Evolutionary conservation across 2,113 vertebrate genomes (phyloP).

Genomic region (Serilophus lunatus): DNA sequence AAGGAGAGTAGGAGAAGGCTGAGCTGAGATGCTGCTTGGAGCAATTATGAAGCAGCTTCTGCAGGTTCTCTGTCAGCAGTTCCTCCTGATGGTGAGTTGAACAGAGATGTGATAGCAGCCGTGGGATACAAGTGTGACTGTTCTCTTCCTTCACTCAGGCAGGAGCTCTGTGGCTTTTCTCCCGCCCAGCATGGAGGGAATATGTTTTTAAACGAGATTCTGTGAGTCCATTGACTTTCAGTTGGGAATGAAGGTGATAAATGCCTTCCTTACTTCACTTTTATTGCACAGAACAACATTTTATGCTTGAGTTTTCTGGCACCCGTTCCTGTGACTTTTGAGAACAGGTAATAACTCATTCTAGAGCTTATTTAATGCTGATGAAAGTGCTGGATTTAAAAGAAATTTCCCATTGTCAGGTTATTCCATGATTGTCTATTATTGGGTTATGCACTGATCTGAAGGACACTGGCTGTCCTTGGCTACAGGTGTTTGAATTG

Average conservation of each 20-base stretch:
- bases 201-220: neutral
- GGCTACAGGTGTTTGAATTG: neutral
- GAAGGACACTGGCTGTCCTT: neutral
- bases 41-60: neutral
- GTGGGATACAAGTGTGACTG: neutral
- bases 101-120: neutral
- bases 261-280: conserved; percentile 11
- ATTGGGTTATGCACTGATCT: neutral
- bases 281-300: neutral
- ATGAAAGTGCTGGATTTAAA: neutral
- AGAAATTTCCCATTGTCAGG: neutral
- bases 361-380: neutral
- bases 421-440: neutral
- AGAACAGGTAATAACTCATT: conserved; percentile 13
- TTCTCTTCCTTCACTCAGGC: neutral
- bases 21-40: neutral
- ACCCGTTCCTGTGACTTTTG: neutral
- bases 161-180: neutral
- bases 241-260: conserved; percentile 2
- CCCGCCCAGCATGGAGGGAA: neutral
- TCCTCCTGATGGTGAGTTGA: neutral
- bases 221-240: neutral
- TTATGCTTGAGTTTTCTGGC: conserved; percentile 13
- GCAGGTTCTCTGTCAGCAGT: neutral
- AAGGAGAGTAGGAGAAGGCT: neutral